These are phyloP conservation scores for Crepidodera aurea DNA, from an alignment of 2,888 invertebrate genomes.

Conservation along the genomic window DNA sequence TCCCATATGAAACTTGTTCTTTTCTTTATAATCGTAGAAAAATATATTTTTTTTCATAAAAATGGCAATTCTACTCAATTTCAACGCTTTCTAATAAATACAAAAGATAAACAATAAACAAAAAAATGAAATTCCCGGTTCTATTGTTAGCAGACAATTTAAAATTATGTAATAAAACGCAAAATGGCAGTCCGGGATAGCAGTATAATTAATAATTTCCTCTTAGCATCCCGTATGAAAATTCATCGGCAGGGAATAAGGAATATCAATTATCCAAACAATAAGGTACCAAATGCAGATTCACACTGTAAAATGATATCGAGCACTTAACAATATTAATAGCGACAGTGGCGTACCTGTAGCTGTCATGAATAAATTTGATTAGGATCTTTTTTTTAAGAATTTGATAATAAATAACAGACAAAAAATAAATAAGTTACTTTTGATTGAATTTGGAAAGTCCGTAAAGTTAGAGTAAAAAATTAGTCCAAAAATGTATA, in stretches of 20 bases:
- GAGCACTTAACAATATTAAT: slow-evolving; percentile 54
- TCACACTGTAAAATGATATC: slow-evolving; percentile 60
- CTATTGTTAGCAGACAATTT: slow-evolving; percentile 2
- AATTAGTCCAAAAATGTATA: no score
- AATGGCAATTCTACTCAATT: no score
- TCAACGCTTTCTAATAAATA: no score
- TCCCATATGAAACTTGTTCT: no score
- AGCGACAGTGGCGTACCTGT: slow-evolving; percentile 18
- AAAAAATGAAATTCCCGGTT: not conserved
- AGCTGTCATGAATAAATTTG: no score
- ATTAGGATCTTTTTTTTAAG: no score
- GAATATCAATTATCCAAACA: slow-evolving; percentile 54
- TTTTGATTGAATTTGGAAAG: no score
- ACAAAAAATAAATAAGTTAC: no score
- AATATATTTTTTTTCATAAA: no score
- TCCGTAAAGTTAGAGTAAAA: no score
- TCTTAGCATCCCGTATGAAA: slow-evolving; percentile 36
- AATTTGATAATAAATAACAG: no score
- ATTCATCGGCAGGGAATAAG: slow-evolving; percentile 42
- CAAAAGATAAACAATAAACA: not conserved
- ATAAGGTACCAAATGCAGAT: slow-evolving; percentile 55
- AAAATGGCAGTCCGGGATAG: slow-evolving; percentile 6
- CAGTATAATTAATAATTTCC: slow-evolving; percentile 35
- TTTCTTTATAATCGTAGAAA: no score
- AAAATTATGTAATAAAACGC: slow-evolving; percentile 32